A percentile compares a stretch with the other conserved stretches of the same genome.
These are phyloP conservation scores for Redunca redunca DNA, from an alignment of 2,113 vertebrate genomes.

Conservation along the genomic window DNA sequence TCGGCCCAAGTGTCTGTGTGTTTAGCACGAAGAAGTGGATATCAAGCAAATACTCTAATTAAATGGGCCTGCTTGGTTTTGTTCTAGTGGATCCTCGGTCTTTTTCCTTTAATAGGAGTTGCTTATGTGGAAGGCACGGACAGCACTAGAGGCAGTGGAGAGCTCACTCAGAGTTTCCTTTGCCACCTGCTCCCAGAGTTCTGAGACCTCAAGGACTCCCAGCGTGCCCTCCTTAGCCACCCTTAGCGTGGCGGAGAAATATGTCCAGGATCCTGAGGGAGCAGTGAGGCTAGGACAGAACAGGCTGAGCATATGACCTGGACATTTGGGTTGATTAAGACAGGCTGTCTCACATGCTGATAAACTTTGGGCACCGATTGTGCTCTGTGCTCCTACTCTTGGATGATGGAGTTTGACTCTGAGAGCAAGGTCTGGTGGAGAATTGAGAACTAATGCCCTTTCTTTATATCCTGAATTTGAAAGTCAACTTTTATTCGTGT, in stretches of 20 bases:
- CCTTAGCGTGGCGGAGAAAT: constrained; percentile 45
- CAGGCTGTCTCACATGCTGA: constrained; percentile 55
- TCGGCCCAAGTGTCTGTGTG: constrained; percentile 76
- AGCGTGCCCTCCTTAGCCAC: constrained; percentile 37
- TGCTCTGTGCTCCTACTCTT: constrained; percentile 44
- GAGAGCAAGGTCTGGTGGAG: constrained; percentile 38
- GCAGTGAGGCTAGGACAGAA: constrained; percentile 17
- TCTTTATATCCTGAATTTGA: constrained; percentile 19
- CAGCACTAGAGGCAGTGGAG: constrained; percentile 72
- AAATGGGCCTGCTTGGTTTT: constrained; percentile 82
- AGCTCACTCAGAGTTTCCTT: constrained; percentile 80
- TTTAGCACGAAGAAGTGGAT: constrained; percentile 82
- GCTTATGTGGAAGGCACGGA: constrained; percentile 79
- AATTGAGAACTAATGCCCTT: constrained; percentile 54
- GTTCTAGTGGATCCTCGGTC: constrained; percentile 83
- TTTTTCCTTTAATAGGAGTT: constrained; percentile 86
- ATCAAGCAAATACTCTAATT: constrained; percentile 83
- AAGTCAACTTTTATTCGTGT: not conserved
- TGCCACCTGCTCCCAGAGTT: constrained; percentile 81
- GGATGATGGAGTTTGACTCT: constrained; percentile 45
- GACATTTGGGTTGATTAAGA: constrained; percentile 77
- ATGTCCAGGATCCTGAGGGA: constrained; percentile 6
- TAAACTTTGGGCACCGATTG: constrained; percentile 63
- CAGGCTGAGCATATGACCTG: constrained; percentile 64
- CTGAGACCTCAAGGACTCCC: constrained; percentile 74